Evolutionary conservation across 2,888 invertebrate genomes (phyloP).

Genomic region (Rhingia campestris): DNA sequence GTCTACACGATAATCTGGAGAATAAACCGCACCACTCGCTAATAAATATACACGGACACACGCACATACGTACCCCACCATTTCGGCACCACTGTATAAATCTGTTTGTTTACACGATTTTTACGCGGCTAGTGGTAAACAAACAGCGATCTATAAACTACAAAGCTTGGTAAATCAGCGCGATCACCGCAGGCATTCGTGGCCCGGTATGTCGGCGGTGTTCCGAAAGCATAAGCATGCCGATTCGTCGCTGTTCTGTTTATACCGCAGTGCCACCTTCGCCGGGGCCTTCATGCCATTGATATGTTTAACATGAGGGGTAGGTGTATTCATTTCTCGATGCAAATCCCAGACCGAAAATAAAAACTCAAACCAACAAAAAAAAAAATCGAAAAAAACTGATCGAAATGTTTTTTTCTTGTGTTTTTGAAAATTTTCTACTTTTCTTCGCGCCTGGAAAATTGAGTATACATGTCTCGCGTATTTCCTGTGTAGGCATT

Average conservation of each 20-base stretch:
- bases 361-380: constrained; percentile 23
- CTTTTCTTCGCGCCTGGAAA: constrained; percentile 44
- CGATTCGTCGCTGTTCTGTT: constrained; percentile 1
- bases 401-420: constrained; percentile 24
- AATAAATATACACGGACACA: constrained; percentile 31
- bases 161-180: constrained; percentile 8
- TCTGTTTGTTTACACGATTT: constrained; percentile 53
- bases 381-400: constrained; percentile 26
- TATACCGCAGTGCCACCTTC: constrained; percentile 29
- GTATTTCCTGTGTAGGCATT: constrained; percentile 29
- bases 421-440: background rate
- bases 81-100: constrained; percentile 37
- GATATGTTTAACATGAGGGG: constrained; percentile 16
- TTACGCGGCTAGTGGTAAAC: constrained; percentile 26
- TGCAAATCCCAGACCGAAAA: constrained; percentile 58
- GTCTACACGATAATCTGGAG: constrained; percentile 16
- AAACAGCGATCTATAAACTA: constrained; percentile 29
- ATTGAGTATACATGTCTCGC: constrained; percentile 7
- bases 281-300: background rate
- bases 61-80: background rate
- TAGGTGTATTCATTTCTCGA: background rate
- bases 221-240: constrained; percentile 22
- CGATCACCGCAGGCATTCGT: constrained; percentile 15
- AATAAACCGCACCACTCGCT: constrained; percentile 6
- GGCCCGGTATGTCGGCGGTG: constrained; percentile 1